These are phyloP conservation scores for Pangasius larnaudii DNA, from an alignment of 2,797 vertebrate genomes.

Conservation along the genomic window DNA sequence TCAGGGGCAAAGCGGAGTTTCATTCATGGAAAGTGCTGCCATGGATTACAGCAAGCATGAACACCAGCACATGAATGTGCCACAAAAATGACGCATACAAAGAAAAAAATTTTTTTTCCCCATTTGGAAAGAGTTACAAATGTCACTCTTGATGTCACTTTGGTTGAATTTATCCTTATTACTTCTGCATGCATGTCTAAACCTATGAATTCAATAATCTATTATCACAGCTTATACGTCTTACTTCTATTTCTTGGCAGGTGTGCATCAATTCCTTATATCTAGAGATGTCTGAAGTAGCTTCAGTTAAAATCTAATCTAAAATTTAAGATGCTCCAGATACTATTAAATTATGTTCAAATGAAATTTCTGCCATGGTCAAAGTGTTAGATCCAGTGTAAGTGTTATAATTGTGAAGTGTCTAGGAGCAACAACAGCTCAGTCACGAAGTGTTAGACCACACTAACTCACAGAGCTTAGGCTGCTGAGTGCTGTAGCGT, in stretches of 20 bases:
- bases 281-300: neutral
- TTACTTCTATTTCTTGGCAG: neutral
- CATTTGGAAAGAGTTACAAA: neutral
- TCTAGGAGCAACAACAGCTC: neutral
- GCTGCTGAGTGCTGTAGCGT: neutral
- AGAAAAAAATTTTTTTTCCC: neutral
- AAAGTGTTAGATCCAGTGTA: neutral
- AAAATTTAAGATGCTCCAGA: neutral
- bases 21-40: slow-evolving; percentile 5
- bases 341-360: neutral
- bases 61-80: slow-evolving; percentile 4
- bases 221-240: neutral
- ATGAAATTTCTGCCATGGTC: neutral
- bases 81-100: neutral
- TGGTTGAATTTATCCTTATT: neutral
- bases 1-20: slow-evolving; percentile 14
- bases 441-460: neutral
- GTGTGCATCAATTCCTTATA: neutral
- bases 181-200: neutral
- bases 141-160: neutral
- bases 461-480: neutral
- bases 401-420: neutral
- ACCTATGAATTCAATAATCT: neutral
- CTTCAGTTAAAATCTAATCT: neutral
- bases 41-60: slow-evolving; percentile 15